Base-by-base conservation (phyloP, 2,888 invertebrate species). In the Rambutsinella grinnellia region DNA sequence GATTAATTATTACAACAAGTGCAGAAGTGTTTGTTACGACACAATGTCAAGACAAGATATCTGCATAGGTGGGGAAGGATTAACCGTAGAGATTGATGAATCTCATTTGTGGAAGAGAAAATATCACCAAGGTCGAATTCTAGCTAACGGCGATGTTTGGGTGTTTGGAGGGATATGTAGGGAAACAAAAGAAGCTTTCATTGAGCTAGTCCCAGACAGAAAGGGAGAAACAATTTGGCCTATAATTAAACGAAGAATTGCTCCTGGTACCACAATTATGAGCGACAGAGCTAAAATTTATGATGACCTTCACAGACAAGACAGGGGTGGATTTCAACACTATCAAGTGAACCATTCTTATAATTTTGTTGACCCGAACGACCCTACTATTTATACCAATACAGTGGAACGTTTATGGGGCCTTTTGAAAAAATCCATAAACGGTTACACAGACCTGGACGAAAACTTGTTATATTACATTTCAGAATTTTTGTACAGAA, bases 71-170 rank as follows among this genome's bases (percentile, higher is more conserved):
- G 71, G 71, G 3, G 24, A 3, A 5, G 76, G 76, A 1, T 46
- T 68, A 1, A 46, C 51, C 10, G 76, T 79, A 2, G 79, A 79
- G 51, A 66, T 79, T 0, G 79, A 76, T 26, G 76, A 79, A 49
- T 28, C 28, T 6, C 79, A 79, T 47, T 6, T 76, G 0, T 72
- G n/a, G n/a, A 46, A 17, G 2, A 24, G 79, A 2, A 79, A 79
- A 53, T 79, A 77, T 26, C 63, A 28, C 8, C n/a, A 49, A 1
- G 65, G 65, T 5, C 1, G 65, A 15, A 0, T 56, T 49, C n/a
- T 57, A 0, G 23, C n/a, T 24, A 46, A 36, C 13, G 58, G 65
- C n/a, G 17, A 51, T n/a, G 57, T 65, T 0, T 72, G 71, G 71
- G 58, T 72, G 2, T 72, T 72, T 49, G 65, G 71, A 0, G 71